Evolutionary conservation across 2,888 invertebrate species (phyloP).

Genomic region (Trimorus sp.): DNA sequence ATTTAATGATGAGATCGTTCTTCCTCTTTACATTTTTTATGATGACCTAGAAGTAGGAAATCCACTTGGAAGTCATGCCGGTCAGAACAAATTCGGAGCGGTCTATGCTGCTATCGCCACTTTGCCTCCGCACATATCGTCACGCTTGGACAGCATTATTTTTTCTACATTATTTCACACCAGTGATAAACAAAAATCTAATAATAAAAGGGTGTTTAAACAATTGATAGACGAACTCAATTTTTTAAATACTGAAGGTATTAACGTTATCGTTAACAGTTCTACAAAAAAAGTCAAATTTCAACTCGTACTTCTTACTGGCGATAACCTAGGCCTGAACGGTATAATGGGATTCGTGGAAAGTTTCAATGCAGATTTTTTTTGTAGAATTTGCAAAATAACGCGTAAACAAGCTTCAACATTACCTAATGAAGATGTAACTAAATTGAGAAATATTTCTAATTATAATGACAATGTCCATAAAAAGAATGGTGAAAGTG

Average conservation of each 20-base stretch:
- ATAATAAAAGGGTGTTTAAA: slow-evolving; percentile 1
- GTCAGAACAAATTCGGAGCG: slow-evolving; percentile 3
- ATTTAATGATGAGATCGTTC: neutral
- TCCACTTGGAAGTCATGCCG: slow-evolving; percentile 9
- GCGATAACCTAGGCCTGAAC: slow-evolving; percentile 16
- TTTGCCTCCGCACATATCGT: slow-evolving; percentile 10
- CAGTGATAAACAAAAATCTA: slow-evolving; percentile 9
- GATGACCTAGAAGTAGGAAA: slow-evolving; percentile 18
- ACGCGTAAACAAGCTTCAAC: slow-evolving; percentile 1
- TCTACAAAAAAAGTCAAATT: slow-evolving; percentile 17
- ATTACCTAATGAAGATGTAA: neutral
- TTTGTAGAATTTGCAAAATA: slow-evolving; percentile 21
- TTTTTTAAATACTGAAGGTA: slow-evolving; percentile 14
- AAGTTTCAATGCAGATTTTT: slow-evolving; percentile 21
- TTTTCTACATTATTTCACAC: slow-evolving; percentile 20
- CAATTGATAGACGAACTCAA: slow-evolving; percentile 13
- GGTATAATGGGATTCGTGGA: slow-evolving; percentile 7
- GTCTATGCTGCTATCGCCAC: slow-evolving; percentile 2
- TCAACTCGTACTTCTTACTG: slow-evolving; percentile 19
- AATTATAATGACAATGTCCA: slow-evolving; percentile 16
- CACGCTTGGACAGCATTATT: slow-evolving; percentile 2
- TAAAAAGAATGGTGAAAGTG: slow-evolving; percentile 3
- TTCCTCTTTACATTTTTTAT: slow-evolving; percentile 4
- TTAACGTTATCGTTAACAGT: neutral
- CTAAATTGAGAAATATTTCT: slow-evolving; percentile 17